A percentile compares a stretch with the other conserved stretches of the same genome.
Conservation (phyloP, 2,888 invertebrate genomes). For the Diaprepes abbreviatus region DNA sequence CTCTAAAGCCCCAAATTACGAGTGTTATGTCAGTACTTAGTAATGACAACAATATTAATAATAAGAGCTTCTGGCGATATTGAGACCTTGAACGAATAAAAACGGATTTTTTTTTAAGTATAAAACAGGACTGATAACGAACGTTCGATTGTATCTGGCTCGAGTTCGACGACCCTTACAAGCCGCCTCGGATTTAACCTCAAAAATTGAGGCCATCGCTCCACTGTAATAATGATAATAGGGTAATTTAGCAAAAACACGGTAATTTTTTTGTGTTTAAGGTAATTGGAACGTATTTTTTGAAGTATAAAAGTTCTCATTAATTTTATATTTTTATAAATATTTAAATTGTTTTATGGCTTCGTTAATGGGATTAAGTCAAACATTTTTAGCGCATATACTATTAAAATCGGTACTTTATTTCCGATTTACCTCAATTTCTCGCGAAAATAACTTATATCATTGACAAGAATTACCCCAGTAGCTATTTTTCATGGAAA, state of each 20-base stretch:
- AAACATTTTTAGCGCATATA: too few species aligned
- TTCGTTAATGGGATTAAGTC: too few species aligned
- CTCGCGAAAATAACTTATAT: too few species aligned
- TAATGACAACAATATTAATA: slow-evolving; percentile 4
- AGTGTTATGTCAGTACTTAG: slow-evolving; percentile 10
- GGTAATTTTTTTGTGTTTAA: neutral
- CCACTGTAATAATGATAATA: slow-evolving; percentile 29
- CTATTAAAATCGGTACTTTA: too few species aligned
- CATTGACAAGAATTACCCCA: too few species aligned
- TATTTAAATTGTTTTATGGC: too few species aligned
- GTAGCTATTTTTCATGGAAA: too few species aligned
- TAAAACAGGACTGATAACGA: slow-evolving; percentile 43
- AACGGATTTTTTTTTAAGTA: slow-evolving; percentile 49
- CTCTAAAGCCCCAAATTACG: slow-evolving; percentile 1
- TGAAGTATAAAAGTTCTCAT: neutral
- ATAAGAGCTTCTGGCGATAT: slow-evolving; percentile 10
- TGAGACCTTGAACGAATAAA: slow-evolving; percentile 62
- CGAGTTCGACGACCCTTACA: slow-evolving; percentile 53
- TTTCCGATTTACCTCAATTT: too few species aligned
- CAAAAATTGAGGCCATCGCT: slow-evolving; percentile 77
- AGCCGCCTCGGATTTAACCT: slow-evolving; percentile 72
- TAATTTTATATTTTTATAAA: neutral
- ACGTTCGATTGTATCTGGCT: slow-evolving; percentile 57
- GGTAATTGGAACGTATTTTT: neutral
- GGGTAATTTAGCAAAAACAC: slow-evolving; percentile 29